Evolutionary conservation across 2,113 vertebrate species (phyloP).

Genomic region (Sarotherodon lohbergeri): DNA sequence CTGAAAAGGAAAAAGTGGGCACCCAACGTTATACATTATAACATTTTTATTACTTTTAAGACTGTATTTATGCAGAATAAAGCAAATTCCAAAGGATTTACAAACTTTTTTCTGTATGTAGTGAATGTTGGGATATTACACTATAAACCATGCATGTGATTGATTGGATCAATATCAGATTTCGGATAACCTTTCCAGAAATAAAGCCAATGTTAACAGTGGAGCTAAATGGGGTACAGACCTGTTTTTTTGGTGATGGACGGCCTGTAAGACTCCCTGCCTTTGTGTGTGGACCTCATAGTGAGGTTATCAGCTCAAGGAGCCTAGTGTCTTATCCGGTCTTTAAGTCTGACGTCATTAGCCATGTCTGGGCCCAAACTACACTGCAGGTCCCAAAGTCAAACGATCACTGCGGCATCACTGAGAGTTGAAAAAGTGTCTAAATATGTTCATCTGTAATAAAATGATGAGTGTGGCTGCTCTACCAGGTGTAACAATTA

Average conservation of each 20-base stretch:
- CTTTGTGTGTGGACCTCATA: neutral
- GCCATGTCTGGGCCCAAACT: neutral
- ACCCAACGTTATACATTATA: neutral
- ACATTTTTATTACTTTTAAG: neutral
- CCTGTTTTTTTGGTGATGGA: neutral
- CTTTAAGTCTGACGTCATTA: neutral
- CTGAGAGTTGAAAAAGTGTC: neutral
- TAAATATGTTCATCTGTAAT: neutral
- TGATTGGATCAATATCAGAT: neutral
- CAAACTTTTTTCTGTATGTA: neutral
- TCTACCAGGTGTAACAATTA: neutral
- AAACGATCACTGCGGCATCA: neutral
- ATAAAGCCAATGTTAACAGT: neutral
- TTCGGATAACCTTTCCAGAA: neutral
- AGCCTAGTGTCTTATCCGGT: neutral
- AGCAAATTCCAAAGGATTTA: neutral
- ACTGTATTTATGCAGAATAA: neutral
- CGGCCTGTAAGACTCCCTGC: neutral
- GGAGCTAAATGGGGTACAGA: neutral
- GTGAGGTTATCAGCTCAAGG: neutral
- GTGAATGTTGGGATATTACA: neutral
- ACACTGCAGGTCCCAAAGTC: neutral
- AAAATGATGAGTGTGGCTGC: neutral
- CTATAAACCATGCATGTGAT: neutral
- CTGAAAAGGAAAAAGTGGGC: neutral